Evolutionary conservation across 2,113 vertebrate species (phyloP).

Genomic region (Climacteris rufus): DNA sequence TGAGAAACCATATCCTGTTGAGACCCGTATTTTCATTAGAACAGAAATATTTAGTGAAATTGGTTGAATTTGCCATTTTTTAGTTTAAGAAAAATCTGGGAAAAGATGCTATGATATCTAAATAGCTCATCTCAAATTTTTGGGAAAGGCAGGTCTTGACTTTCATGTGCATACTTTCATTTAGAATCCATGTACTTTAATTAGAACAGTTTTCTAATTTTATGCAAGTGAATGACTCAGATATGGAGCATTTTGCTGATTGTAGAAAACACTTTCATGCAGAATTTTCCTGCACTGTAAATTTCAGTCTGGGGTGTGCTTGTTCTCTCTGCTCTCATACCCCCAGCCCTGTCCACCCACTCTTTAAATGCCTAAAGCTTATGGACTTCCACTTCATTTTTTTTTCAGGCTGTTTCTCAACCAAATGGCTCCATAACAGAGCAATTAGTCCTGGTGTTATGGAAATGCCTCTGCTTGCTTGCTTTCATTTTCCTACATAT

Average conservation of each 20-base stretch:
- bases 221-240: not conserved
- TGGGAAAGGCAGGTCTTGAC: not conserved
- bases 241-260: not conserved
- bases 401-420: not conserved
- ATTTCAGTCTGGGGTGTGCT: not conserved
- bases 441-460: constrained; percentile 15
- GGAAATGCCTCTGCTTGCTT: not conserved
- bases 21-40: not conserved
- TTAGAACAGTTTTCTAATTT: not conserved
- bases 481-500: not conserved
- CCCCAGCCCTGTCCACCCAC: not conserved
- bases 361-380: not conserved
- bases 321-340: not conserved
- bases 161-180: not conserved
- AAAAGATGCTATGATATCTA: not conserved
- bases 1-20: not conserved
- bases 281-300: not conserved
- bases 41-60: not conserved
- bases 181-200: not conserved
- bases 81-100: not conserved
- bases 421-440: not conserved
- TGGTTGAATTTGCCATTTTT: not conserved
- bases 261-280: not conserved
- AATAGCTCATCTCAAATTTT: not conserved
- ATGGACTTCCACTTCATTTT: not conserved